phyloP scores from a whole-genome alignment of 2,797 vertebrate genomes.

The Threskiornis aethiopicus region DNA sequence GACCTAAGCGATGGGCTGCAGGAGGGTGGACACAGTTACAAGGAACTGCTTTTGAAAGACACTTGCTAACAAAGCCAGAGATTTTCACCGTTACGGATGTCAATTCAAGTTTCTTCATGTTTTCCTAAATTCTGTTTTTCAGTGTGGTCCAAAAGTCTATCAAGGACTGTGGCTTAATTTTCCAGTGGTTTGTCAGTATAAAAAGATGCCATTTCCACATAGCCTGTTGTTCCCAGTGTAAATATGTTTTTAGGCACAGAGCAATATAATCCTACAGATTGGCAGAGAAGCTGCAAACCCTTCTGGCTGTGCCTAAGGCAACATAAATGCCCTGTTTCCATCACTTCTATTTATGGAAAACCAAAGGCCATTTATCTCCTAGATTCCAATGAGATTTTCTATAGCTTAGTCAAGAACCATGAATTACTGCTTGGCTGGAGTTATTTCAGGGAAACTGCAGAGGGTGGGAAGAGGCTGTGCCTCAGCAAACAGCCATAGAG shows the following conservation, averaged over 20 bases:
- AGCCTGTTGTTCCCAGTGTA: constrained; percentile 29
- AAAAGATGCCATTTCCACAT: background rate
- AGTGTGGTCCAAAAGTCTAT: background rate
- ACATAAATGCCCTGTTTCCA: constrained; percentile 9
- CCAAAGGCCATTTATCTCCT: constrained; percentile 28
- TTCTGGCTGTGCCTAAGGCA: background rate
- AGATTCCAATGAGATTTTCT: background rate
- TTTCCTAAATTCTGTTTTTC: background rate
- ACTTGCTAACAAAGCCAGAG: background rate
- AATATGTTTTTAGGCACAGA: constrained; percentile 50
- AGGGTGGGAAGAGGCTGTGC: background rate
- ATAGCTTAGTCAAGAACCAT: constrained; percentile 35
- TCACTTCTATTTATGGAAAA: constrained; percentile 35
- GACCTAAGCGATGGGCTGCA: background rate
- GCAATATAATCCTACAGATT: constrained; percentile 4
- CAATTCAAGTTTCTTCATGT: background rate
- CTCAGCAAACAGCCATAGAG: background rate
- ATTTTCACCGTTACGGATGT: background rate
- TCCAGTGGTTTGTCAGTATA: constrained; percentile 20
- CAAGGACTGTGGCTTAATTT: background rate
- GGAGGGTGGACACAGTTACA: background rate
- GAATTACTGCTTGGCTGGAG: constrained; percentile 11
- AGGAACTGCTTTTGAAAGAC: background rate
- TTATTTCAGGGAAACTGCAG: constrained; percentile 14
- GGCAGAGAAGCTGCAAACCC: constrained; percentile 19